Evolutionary conservation across 2,113 vertebrate genomes (phyloP), one percentile per base, ranked within the genome.

Genomic region (Crotalus tigris): DNA sequence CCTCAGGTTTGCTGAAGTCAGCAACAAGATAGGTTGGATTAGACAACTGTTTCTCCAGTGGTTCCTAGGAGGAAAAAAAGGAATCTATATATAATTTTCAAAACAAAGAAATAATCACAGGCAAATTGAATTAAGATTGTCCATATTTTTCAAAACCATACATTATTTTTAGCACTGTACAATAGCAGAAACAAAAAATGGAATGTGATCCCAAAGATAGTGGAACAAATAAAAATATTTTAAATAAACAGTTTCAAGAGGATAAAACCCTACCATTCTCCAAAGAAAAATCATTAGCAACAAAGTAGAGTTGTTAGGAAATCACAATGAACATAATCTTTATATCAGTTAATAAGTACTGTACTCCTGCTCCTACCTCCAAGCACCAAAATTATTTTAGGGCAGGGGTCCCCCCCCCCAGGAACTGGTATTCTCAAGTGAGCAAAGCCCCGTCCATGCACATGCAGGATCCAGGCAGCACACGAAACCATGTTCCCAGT

Each of bases 1-100:
- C 99, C 98, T 99, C 98, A 94, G 99, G 98, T 97, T 99, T 99
- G 97, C 99, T 99, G 94, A 98, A 99, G 97, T 99, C 99, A 2
- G 98, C 98, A 95, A 96, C 97, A 90, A 99, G 97, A 91, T 97
- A 98, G 86, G 96, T 97, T 87, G 99, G 99, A 89, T 98, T 98
- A 95, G 96, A 97, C 95, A 99, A 95, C 97, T 99, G 99, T 87
- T 91, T 97, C 95, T 98, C 98, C 97, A 99, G 92, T 55, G 96
- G 97, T 94, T 99, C 99, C 99, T 99, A 95, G 94, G 95, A 97
- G 87, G 94, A 93, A 0, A 81, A 81, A 51, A 75, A 95, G 87
- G 91, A 91, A 4, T 87, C 7, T 23, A 51, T 81, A 57, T 46
- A 23, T 19, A 57, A 11, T 57, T 92, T 92, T 61, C 21, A n/a